Evolutionary conservation across 2,797 vertebrate species (phyloP).

Genomic region (Macroramphosus scolopax): DNA sequence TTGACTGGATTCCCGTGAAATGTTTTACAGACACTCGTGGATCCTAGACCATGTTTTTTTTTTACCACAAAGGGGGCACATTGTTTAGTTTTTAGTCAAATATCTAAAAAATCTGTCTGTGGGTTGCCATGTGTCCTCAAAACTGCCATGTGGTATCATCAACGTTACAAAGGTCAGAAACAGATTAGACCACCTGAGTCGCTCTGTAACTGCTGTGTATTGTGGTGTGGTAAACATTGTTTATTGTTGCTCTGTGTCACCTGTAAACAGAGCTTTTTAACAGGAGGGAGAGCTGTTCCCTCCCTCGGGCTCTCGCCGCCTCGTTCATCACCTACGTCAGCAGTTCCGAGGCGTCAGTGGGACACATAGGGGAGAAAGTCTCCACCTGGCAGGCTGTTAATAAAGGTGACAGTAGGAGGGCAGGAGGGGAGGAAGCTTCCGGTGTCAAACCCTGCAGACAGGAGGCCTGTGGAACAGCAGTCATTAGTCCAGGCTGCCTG

Average conservation of each 20-base stretch:
- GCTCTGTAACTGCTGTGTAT: neutral
- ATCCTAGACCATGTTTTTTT: neutral
- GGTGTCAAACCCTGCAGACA: constrained; percentile 57
- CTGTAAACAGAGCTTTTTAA: constrained; percentile 35
- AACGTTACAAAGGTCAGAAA: constrained; percentile 3
- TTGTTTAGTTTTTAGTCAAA: no score
- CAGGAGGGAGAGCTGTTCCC: constrained; percentile 16
- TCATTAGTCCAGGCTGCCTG: constrained; percentile 41
- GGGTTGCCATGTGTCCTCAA: no score
- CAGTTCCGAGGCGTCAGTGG: constrained; percentile 44
- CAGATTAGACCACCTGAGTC: neutral
- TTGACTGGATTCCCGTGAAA: neutral
- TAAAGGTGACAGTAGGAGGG: constrained; percentile 69
- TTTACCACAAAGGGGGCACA: no score
- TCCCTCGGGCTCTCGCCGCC: constrained; percentile 29
- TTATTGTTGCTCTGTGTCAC: constrained; percentile 24
- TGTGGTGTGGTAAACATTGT: constrained; percentile 20
- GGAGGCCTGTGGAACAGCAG: constrained; percentile 25
- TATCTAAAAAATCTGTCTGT: no score
- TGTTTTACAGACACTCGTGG: neutral
- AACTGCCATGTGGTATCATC: no score
- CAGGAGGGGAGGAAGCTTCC: constrained; percentile 33
- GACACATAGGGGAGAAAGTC: constrained; percentile 47
- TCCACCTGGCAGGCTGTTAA: constrained; percentile 70
- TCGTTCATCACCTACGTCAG: constrained; percentile 64